These are phyloP conservation scores for Indicator maculatus DNA, from an alignment of 2,113 vertebrate genomes.

Conservation along the genomic window DNA sequence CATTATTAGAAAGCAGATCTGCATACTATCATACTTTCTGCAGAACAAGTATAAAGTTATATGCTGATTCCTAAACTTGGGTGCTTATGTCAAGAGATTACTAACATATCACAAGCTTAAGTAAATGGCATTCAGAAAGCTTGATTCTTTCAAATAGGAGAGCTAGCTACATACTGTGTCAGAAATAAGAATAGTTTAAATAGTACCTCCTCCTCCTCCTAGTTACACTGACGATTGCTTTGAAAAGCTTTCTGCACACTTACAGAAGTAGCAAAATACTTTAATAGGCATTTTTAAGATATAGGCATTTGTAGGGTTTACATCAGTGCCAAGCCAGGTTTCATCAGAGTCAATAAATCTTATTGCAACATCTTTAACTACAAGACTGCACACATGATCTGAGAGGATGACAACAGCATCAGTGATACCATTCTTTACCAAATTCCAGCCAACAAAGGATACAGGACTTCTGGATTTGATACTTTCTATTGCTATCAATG, in stretches of 20 bases:
- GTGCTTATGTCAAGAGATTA: conserved; percentile 6
- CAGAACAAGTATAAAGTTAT: neutral
- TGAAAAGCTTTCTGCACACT: neutral
- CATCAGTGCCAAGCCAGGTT: neutral
- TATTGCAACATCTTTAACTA: neutral
- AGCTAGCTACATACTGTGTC: neutral
- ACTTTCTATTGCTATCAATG: neutral
- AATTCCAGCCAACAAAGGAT: neutral
- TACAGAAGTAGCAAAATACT: conserved; percentile 1
- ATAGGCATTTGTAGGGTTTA: neutral
- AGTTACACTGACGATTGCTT: neutral
- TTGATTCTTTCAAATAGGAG: neutral
- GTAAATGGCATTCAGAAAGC: neutral
- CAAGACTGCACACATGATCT: neutral
- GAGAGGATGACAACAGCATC: neutral
- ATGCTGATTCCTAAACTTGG: conserved; percentile 11
- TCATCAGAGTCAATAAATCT: neutral
- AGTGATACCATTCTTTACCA: neutral
- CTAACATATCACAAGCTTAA: neutral
- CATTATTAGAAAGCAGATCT: conserved; percentile 51
- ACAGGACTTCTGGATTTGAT: neutral
- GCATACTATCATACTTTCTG: neutral
- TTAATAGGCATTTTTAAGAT: neutral
- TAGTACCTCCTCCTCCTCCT: neutral
- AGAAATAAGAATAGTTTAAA: conserved; percentile 24